Evolutionary conservation across 2,888 invertebrate species (phyloP).

Genomic region (Mythimna pallens): DNA sequence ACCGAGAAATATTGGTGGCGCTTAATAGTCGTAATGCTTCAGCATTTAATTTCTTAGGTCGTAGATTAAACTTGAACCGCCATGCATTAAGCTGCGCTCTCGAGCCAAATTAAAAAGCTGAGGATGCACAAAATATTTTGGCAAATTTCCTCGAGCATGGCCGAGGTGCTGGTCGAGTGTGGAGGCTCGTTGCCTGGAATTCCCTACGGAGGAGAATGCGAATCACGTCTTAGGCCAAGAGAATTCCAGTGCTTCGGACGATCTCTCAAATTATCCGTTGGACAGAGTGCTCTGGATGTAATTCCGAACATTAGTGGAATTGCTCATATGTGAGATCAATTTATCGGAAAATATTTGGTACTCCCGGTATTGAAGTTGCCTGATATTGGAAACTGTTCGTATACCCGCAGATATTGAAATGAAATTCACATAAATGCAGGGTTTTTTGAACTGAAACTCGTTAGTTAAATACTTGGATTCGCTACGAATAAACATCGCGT

Average conservation of each 20-base stretch:
- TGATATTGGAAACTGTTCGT: slow-evolving; percentile 32
- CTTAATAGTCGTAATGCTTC: slow-evolving; percentile 35
- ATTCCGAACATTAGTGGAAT: slow-evolving; percentile 67
- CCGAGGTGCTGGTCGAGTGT: slow-evolving; percentile 63
- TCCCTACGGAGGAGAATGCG: slow-evolving; percentile 74
- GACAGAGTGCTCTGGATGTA: slow-evolving; percentile 69
- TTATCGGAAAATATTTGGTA: slow-evolving; percentile 53
- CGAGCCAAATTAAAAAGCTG: slow-evolving; percentile 75
- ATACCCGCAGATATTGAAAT: slow-evolving; percentile 3
- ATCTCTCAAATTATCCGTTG: slow-evolving; percentile 74
- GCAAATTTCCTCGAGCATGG: slow-evolving; percentile 70
- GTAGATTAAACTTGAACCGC: slow-evolving; percentile 64
- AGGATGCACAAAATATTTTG: slow-evolving; percentile 75
- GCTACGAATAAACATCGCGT: background rate
- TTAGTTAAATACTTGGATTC: background rate
- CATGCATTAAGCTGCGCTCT: slow-evolving; percentile 57
- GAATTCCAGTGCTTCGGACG: slow-evolving; percentile 72
- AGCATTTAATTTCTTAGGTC: slow-evolving; percentile 42
- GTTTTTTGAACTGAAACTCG: background rate
- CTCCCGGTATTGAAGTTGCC: slow-evolving; percentile 27
- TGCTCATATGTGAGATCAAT: slow-evolving; percentile 58
- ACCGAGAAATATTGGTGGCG: slow-evolving; percentile 14
- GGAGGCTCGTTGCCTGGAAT: slow-evolving; percentile 69
- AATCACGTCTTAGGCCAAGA: slow-evolving; percentile 76
- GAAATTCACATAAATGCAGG: background rate